These are phyloP conservation scores for Nomada ferruginata DNA, from an alignment of 2,888 invertebrate species.

Conservation along the genomic window DNA sequence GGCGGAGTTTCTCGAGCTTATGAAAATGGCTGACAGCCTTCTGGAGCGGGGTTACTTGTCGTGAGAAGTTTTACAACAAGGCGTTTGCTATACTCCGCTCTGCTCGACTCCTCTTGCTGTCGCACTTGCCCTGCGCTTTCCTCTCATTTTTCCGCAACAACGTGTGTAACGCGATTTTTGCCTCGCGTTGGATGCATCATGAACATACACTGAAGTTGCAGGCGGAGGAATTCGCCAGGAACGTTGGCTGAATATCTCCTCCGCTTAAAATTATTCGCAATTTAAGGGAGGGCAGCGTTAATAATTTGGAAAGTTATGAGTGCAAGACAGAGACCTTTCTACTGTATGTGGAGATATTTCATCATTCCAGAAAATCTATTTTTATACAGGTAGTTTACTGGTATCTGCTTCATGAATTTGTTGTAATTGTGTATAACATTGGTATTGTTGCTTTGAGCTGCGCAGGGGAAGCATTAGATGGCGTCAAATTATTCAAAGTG, in stretches of 20 bases:
- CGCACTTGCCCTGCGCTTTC: conserved; percentile 13
- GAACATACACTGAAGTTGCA: neutral
- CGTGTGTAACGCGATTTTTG: conserved; percentile 43
- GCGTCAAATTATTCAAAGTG: too few relatives aligned
- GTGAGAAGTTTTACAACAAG: conserved; percentile 59
- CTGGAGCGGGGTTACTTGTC: conserved; percentile 59
- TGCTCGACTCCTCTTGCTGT: conserved; percentile 3
- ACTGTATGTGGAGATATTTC: too few relatives aligned
- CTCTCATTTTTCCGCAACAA: conserved; percentile 48
- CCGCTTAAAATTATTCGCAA: neutral
- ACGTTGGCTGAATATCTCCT: neutral
- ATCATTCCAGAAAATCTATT: too few relatives aligned
- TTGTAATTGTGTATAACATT: too few relatives aligned
- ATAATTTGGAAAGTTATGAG: neutral
- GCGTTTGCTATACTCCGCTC: conserved; percentile 41
- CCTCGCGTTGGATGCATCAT: conserved; percentile 16
- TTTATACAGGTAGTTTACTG: too few relatives aligned
- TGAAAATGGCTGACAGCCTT: conserved; percentile 73
- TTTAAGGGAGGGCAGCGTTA: neutral
- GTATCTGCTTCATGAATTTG: too few relatives aligned
- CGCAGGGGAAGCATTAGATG: too few relatives aligned
- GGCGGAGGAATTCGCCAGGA: neutral
- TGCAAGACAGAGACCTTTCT: neutral
- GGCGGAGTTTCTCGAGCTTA: conserved; percentile 72
- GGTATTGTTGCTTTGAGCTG: too few relatives aligned